These are phyloP conservation scores for Sisyra terminalis DNA, from an alignment of 2,888 invertebrate genomes.

Conservation along the genomic window DNA sequence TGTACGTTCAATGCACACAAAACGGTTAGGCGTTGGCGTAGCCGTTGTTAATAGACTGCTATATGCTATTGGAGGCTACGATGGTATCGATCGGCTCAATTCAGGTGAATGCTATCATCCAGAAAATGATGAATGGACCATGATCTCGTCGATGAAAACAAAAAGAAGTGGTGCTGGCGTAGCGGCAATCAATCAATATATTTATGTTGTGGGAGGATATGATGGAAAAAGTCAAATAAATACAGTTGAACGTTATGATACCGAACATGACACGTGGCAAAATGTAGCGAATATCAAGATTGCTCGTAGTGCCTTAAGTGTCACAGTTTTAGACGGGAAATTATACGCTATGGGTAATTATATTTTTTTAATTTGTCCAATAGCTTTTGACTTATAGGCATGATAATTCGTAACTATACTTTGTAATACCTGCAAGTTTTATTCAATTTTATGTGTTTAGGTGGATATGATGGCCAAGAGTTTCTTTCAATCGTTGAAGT, in stretches of 20 bases:
- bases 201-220: slow-evolving; percentile 92
- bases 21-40: slow-evolving; percentile 66
- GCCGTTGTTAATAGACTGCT: slow-evolving; percentile 60
- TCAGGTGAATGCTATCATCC: slow-evolving; percentile 88
- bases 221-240: slow-evolving; percentile 69
- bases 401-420: too few species aligned
- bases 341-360: slow-evolving; percentile 71
- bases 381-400: too few species aligned
- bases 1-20: slow-evolving; percentile 57
- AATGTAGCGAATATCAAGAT: slow-evolving; percentile 56
- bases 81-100: slow-evolving; percentile 58
- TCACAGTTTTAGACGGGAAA: slow-evolving; percentile 71
- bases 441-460: too few species aligned
- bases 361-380: neutral
- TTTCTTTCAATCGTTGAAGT: slow-evolving; percentile 79
- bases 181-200: slow-evolving; percentile 66
- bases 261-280: slow-evolving; percentile 68
- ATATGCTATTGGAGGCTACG: slow-evolving; percentile 80
- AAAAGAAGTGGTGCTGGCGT: slow-evolving; percentile 77
- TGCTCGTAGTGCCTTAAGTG: slow-evolving; percentile 74
- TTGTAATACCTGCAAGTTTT: too few species aligned
- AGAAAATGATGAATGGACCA: slow-evolving; percentile 78
- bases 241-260: slow-evolving; percentile 76
- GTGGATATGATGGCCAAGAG: slow-evolving; percentile 77
- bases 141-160: slow-evolving; percentile 59